Base-by-base conservation (phyloP, 2,797 vertebrate species). In the Galago senegalensis region DNA sequence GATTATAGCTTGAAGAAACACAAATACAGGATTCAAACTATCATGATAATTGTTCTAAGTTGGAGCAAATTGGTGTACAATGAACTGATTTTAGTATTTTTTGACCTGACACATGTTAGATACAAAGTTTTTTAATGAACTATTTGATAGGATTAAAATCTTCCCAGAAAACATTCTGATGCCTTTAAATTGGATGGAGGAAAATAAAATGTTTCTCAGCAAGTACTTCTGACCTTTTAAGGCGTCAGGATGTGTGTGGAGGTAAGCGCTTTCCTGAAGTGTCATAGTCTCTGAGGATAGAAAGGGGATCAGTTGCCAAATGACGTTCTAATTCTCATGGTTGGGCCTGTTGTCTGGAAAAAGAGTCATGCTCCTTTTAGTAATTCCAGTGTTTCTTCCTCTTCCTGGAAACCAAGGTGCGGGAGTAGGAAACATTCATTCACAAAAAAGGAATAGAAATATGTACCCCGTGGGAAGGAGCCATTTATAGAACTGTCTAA, bases 321-420 rank as follows among this genome's bases (percentile, higher is more conserved):
- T 95, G 91, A 98, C 37, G 0, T 91, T 88, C 58, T 96, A 86
- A 83, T 83, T 97, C 90, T 91, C 94, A 73, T 96, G 92, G 88
- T 86, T 97, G 82, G 73, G 21, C 94, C 53, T 89, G 91, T 76
- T 97, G 77, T 69, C 96, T 97, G 97, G 97, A 11, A 96, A 86
- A 97, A 93, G 91, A 93, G 93, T 89, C 95, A 98, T 91, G 86
- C 84, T 91, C 40, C 89, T 82, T 70, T 97, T 94, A 98, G 95
- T 97, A 98, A 98, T 70, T 96, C 93, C 80, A 93, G 23, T 77
- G 89, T 84, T 97, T 93, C 96, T 98, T 98, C 98, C 97, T 95
- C 94, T 98, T 98, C 97, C 98, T 98, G 96, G 96, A 97, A 98
- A 97, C 56, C 69, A 96, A 89, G 67, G 40, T 72, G 53, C 10